Conservation (phyloP, 1,140 invertebrate species). For the Philopotamus ludificatus region DNA sequence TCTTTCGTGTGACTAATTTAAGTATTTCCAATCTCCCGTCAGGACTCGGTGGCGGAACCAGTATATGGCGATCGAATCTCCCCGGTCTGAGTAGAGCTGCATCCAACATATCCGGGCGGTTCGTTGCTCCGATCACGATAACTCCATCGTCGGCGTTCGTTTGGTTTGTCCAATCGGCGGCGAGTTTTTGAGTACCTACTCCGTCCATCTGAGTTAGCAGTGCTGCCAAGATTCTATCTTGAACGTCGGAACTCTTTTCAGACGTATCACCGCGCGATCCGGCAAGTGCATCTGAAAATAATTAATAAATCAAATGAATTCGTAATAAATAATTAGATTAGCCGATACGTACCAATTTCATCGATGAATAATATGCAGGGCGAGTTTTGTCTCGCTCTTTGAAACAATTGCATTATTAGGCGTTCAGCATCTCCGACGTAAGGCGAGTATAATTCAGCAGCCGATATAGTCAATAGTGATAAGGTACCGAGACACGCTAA, state of each 20-base stretch:
- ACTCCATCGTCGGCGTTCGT: constrained; percentile 48
- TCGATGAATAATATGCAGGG: constrained; percentile 75
- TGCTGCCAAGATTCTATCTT: constrained; percentile 64
- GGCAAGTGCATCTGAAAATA: constrained; percentile 61
- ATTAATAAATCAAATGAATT: no score
- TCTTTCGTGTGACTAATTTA: constrained; percentile 58
- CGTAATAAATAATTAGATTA: no score
- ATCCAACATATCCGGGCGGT: constrained; percentile 78
- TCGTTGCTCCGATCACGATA: constrained; percentile 73
- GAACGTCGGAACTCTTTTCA: constrained; percentile 53
- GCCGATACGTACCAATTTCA: constrained; percentile 61
- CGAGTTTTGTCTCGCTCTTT: constrained; percentile 63
- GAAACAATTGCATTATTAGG: constrained; percentile 63
- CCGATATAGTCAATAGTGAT: constrained; percentile 63
- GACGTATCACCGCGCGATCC: constrained; percentile 50
- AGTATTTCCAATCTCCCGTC: constrained; percentile 63
- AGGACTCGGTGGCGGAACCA: constrained; percentile 71
- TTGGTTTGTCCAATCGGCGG: constrained; percentile 21
- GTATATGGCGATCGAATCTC: constrained; percentile 71
- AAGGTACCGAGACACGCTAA: constrained; percentile 62
- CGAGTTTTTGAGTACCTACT: constrained; percentile 47
- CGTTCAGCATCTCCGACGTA: constrained; percentile 68
- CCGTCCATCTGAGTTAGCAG: constrained; percentile 73
- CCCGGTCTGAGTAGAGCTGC: constrained; percentile 74
- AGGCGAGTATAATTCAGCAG: constrained; percentile 67